phyloP scores from a whole-genome alignment of 1,140 invertebrate species.

The Lepidurus arcticus region DNA sequence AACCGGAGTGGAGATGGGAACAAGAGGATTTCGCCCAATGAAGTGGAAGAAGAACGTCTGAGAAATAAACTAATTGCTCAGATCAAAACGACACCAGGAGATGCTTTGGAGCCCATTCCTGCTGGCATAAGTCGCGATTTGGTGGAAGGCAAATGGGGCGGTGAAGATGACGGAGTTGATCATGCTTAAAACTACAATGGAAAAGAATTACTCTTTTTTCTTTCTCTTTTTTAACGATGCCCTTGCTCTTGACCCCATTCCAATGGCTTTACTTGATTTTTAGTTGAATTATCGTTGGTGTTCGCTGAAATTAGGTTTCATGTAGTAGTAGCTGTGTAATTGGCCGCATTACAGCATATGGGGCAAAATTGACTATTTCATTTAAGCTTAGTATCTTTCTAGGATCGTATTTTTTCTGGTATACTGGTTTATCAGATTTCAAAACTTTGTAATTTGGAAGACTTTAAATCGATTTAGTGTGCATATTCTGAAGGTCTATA shows the following conservation, averaged over 20 bases:
- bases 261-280: neutral
- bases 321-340: neutral
- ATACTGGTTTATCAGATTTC: too few relatives aligned
- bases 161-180: slow-evolving; percentile 20
- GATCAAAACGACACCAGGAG: neutral
- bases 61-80: slow-evolving; percentile 25
- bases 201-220: neutral
- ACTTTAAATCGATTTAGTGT: too few relatives aligned
- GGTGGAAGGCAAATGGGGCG: slow-evolving; percentile 29
- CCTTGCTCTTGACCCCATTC: neutral
- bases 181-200: neutral
- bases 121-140: neutral
- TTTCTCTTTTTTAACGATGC: neutral
- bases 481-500: too few relatives aligned
- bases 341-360: neutral
- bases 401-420: too few relatives aligned
- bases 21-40: neutral
- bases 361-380: neutral
- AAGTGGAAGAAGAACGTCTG: slow-evolving; percentile 23
- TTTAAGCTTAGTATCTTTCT: neutral
- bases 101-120: neutral
- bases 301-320: neutral
- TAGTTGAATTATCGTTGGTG: neutral
- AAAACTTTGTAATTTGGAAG: too few relatives aligned
- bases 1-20: neutral